Percentiles rank a stretch among this genome's conserved stretches.
Conservation (phyloP, 2,888 invertebrate genomes). For the Acanthosepion esculentum region DNA sequence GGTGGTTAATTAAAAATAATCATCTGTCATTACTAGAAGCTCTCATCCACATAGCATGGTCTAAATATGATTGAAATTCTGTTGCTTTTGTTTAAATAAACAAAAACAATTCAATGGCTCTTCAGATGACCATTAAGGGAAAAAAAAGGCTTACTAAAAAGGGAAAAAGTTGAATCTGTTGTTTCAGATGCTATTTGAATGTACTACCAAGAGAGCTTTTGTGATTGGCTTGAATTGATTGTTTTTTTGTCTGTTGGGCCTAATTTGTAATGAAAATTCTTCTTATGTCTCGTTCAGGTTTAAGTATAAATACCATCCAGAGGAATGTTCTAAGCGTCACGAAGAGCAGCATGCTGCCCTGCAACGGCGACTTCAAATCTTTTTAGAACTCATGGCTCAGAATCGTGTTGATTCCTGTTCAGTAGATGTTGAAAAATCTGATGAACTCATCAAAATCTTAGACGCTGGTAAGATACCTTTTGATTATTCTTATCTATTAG, state of each 20-base stretch:
- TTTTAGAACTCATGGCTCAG: constrained; percentile 83
- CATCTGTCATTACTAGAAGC: no score
- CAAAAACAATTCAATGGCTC: not conserved
- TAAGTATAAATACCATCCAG: constrained; percentile 98
- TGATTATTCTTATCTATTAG: not conserved
- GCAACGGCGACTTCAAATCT: constrained; percentile 88
- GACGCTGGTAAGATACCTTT: constrained; percentile 81
- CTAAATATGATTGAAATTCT: no score
- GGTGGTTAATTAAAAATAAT: no score
- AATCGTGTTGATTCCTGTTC: constrained; percentile 85
- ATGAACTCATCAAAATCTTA: constrained; percentile 86
- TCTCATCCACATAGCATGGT: no score
- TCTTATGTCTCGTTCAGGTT: constrained; percentile 82
- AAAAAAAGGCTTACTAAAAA: not conserved
- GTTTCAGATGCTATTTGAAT: not conserved
- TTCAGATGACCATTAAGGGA: not conserved
- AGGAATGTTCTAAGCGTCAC: constrained; percentile 91
- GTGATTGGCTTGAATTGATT: not conserved
- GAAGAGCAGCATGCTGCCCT: constrained; percentile 86
- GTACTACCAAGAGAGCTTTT: not conserved
- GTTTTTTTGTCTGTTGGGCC: not conserved
- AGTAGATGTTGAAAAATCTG: constrained; percentile 87
- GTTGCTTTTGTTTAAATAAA: not conserved
- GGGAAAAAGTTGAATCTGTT: not conserved
- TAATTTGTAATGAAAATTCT: not conserved